These are phyloP conservation scores for Clupea harengus DNA, from an alignment of 2,113 vertebrate genomes.

Conservation along the genomic window DNA sequence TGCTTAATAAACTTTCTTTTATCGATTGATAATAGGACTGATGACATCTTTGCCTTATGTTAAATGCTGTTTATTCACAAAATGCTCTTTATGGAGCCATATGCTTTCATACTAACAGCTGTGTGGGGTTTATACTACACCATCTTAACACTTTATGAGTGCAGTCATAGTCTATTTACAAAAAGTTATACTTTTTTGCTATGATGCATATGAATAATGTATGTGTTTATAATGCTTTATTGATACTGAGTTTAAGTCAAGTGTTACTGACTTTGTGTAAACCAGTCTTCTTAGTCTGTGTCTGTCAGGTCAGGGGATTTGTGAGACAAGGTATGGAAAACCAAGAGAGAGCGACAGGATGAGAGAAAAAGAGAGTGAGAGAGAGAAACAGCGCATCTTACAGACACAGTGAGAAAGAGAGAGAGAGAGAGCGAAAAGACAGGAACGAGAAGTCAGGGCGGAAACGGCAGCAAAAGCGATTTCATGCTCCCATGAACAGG, in stretches of 20 bases:
- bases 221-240: too few relatives aligned
- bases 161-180: too few relatives aligned
- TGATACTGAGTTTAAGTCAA: neutral
- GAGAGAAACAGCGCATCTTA: neutral
- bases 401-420: neutral
- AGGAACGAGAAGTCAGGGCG: constrained; percentile 9
- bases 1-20: too few relatives aligned
- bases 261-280: constrained; percentile 17
- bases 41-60: too few relatives aligned
- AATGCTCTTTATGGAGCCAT: too few relatives aligned
- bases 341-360: neutral
- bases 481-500: constrained; percentile 46
- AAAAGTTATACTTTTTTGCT: too few relatives aligned
- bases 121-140: too few relatives aligned
- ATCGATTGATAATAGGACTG: too few relatives aligned
- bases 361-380: neutral
- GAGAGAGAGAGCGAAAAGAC: neutral
- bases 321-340: constrained; percentile 29
- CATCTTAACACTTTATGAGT: too few relatives aligned
- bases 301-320: constrained; percentile 24
- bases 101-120: too few relatives aligned
- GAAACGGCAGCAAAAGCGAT: constrained; percentile 37
- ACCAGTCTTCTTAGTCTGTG: constrained; percentile 22
- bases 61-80: too few relatives aligned
- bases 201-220: too few relatives aligned